Evolutionary conservation across 2,113 vertebrate species (phyloP), one percentile per base, ranked within the genome.

Genomic region (Haplochromis vanheusdeni): DNA sequence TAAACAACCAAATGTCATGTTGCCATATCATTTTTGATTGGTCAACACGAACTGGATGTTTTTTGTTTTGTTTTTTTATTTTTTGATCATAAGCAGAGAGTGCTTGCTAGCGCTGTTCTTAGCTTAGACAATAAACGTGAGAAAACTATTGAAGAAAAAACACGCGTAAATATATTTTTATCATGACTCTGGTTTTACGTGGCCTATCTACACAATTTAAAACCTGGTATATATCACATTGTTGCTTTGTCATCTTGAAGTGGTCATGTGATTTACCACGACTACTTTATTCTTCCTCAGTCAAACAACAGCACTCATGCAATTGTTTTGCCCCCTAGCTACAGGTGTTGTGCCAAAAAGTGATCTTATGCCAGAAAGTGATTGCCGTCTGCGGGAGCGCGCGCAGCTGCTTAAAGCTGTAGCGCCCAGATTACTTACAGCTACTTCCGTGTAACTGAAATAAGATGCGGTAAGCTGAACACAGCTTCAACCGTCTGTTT

Each of bases 161-260:
- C n/a, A 21, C 1, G 0, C 3, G 1, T 54, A 35, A 35, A 54
- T 12, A 21, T 54, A 54, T 54, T 6, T 21, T 54, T 54, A 54
- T 54, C n/a, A 54, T 54, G 52, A 23, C 52, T 21, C n/a, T 54
- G 51, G 51, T 54, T 54, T 54, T 54, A 23, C 2, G 10, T 21
- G 51, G 51, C 10, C 51, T 4, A 23, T 23, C n/a, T 4, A 23
- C 49, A n/a, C 49, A 52, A 52, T 52, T 52, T 52, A 52, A 52
- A 52, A 52, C 6, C 9, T 52, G 49, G 19, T 52, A 52, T 52
- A n/a, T 51, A 51, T 51, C 49, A 51, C 49, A 9, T 51, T 51
- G 49, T 51, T 10, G 17, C 49, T 51, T 51, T 51, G 49, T 5
- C 49, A 51, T 51, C 49, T 51, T 51, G 49, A 51, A n/a, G 9